Percentiles rank a stretch among this genome's conserved stretches.
phyloP scores from a whole-genome alignment of 2,797 vertebrate species.

The Channa striata region DNA sequence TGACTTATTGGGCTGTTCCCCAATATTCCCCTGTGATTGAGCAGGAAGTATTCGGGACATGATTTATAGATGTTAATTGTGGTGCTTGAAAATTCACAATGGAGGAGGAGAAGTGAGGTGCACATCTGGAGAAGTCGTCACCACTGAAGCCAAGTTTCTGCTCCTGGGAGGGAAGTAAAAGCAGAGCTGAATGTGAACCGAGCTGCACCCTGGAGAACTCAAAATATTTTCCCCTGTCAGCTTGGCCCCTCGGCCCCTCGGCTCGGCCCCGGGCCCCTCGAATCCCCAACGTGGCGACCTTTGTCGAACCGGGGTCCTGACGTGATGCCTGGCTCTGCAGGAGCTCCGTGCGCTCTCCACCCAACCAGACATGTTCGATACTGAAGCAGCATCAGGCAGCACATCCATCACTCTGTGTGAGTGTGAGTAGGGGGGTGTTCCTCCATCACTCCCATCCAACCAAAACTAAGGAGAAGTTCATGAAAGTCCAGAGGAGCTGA shows the following conservation, averaged over 20 bases:
- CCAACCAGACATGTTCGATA: slow-evolving; percentile 82
- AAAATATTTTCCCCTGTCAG: slow-evolving; percentile 84
- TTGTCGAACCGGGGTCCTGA: slow-evolving; percentile 57
- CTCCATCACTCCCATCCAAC: slow-evolving; percentile 48
- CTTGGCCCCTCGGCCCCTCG: slow-evolving; percentile 64
- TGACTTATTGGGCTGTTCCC: slow-evolving; percentile 83
- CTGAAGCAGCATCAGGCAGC: slow-evolving; percentile 76
- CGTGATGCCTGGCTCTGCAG: slow-evolving; percentile 59
- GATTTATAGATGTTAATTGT: slow-evolving; percentile 87
- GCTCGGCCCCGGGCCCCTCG: slow-evolving; percentile 32
- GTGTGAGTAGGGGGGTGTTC: not conserved
- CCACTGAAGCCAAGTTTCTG: slow-evolving; percentile 79
- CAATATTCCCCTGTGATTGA: slow-evolving; percentile 81
- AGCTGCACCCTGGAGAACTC: slow-evolving; percentile 81
- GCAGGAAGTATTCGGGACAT: slow-evolving; percentile 83
- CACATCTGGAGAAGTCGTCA: slow-evolving; percentile 87
- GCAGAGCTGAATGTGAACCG: slow-evolving; percentile 81
- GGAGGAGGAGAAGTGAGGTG: slow-evolving; percentile 73
- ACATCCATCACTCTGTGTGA: slow-evolving; percentile 71
- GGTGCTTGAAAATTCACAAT: slow-evolving; percentile 83
- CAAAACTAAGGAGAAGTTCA: slow-evolving; percentile 56
- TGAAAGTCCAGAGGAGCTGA: slow-evolving; percentile 74
- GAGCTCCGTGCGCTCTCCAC: slow-evolving; percentile 64
- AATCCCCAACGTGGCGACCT: slow-evolving; percentile 69
- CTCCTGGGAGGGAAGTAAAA: slow-evolving; percentile 84